Conservation (phyloP, 2,888 invertebrate species). For the Lasioglossum morio region DNA sequence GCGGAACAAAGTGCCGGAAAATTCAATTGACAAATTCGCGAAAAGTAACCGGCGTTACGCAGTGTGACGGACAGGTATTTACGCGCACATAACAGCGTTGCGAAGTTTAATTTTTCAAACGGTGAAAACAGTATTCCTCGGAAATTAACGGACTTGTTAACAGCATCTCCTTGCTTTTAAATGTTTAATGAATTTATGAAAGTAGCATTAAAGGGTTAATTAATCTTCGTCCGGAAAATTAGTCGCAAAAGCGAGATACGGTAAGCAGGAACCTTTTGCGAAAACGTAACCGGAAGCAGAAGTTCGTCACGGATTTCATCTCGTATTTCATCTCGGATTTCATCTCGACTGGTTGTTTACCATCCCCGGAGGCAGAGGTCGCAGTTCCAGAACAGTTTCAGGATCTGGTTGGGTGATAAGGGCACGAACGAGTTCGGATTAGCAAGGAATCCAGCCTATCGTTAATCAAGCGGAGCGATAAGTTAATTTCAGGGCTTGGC, state of each 20-base stretch:
- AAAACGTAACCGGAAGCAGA: slow-evolving; percentile 39
- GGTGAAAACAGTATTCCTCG: background rate
- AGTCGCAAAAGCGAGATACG: background rate
- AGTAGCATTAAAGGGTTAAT: background rate
- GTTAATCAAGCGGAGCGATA: slow-evolving; percentile 41
- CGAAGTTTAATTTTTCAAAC: background rate
- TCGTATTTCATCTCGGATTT: background rate
- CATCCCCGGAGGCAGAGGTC: slow-evolving; percentile 32
- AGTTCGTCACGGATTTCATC: background rate
- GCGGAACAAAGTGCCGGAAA: background rate
- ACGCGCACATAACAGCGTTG: too few species aligned
- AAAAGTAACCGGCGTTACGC: background rate
- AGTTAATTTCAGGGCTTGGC: slow-evolving; percentile 22
- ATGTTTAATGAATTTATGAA: too few species aligned
- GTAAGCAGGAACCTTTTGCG: background rate
- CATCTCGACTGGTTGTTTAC: slow-evolving; percentile 25
- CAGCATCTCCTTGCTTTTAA: background rate
- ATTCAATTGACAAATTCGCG: background rate
- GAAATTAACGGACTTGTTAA: background rate
- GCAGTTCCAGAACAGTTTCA: slow-evolving; percentile 58
- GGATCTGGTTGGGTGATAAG: slow-evolving; percentile 49
- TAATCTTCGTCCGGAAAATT: background rate
- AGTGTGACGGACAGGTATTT: background rate
- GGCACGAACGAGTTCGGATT: slow-evolving; percentile 29
- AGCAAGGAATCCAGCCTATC: slow-evolving; percentile 37